These are phyloP conservation scores for Tipula confusa DNA, from an alignment of 2,888 invertebrate species.

Conservation along the genomic window DNA sequence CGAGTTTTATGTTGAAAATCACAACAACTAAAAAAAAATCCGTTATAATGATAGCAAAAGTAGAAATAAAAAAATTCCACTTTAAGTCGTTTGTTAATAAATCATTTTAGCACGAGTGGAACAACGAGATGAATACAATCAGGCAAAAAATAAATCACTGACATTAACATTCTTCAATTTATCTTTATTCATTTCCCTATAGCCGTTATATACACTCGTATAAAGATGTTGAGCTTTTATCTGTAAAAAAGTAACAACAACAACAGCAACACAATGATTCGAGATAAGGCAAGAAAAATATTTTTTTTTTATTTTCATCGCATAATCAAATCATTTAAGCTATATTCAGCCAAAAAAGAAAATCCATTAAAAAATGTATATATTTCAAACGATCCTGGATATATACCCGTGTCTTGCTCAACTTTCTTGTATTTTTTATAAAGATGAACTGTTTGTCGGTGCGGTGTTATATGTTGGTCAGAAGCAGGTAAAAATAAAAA, in stretches of 20 bases:
- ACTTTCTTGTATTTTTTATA: neutral
- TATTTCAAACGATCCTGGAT: neutral
- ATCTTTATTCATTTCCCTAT: constrained; percentile 16
- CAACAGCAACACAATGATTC: neutral
- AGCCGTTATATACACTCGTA: neutral
- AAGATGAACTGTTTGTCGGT: neutral
- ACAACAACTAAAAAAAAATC: too few relatives aligned
- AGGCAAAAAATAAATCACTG: neutral
- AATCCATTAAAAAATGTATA: neutral
- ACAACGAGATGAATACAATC: neutral
- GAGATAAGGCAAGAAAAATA: neutral
- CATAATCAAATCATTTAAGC: neutral
- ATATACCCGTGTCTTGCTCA: neutral
- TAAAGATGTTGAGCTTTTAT: neutral
- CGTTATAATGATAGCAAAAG: too few relatives aligned
- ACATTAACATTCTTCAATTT: neutral
- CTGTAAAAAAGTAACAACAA: neutral
- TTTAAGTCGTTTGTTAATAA: neutral
- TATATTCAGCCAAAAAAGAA: neutral
- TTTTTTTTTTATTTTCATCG: neutral
- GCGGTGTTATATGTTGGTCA: neutral
- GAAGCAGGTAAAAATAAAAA: neutral
- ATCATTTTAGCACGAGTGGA: neutral
- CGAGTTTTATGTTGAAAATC: too few relatives aligned
- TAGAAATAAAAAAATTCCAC: neutral